Conservation (phyloP, 1,140 invertebrate species). For the Zaprionus inermis region DNA sequence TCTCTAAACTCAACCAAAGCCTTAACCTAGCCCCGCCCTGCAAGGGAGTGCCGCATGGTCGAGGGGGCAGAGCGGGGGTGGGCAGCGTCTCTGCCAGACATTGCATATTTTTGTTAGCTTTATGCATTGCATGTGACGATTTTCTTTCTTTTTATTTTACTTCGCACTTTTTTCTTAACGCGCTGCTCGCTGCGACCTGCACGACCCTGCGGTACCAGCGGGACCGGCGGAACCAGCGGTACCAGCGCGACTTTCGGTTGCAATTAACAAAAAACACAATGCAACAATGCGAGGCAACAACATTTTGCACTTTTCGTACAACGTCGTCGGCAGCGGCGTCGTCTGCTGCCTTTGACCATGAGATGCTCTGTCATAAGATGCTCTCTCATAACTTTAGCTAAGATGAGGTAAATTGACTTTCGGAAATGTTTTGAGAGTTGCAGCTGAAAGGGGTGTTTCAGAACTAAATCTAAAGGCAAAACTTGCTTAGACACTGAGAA, state of each 20-base stretch:
- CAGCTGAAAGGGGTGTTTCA: background rate
- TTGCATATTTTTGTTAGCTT: slow-evolving; percentile 33
- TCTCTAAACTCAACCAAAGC: slow-evolving; percentile 54
- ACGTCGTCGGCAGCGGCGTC: background rate
- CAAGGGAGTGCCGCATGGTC: no score
- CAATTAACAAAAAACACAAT: slow-evolving; percentile 61
- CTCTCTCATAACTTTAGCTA: background rate
- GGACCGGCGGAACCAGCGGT: background rate
- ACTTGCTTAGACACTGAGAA: no score
- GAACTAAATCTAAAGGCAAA: background rate
- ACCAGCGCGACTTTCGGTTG: slow-evolving; percentile 38
- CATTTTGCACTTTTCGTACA: slow-evolving; percentile 55
- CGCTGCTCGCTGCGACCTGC: slow-evolving; percentile 31
- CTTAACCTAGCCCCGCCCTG: slow-evolving; percentile 64
- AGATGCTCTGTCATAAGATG: slow-evolving; percentile 29
- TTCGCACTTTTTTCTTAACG: slow-evolving; percentile 17
- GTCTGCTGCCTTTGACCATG: slow-evolving; percentile 47
- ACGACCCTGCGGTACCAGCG: slow-evolving; percentile 2
- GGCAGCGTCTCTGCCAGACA: slow-evolving; percentile 20
- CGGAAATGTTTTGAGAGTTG: background rate
- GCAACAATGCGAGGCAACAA: slow-evolving; percentile 52
- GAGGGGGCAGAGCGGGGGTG: no score
- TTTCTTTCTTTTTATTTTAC: slow-evolving; percentile 26
- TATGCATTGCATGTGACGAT: slow-evolving; percentile 52
- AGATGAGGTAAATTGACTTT: background rate